phyloP scores from a whole-genome alignment of 2,888 invertebrate genomes.

The Ctena decussata region DNA sequence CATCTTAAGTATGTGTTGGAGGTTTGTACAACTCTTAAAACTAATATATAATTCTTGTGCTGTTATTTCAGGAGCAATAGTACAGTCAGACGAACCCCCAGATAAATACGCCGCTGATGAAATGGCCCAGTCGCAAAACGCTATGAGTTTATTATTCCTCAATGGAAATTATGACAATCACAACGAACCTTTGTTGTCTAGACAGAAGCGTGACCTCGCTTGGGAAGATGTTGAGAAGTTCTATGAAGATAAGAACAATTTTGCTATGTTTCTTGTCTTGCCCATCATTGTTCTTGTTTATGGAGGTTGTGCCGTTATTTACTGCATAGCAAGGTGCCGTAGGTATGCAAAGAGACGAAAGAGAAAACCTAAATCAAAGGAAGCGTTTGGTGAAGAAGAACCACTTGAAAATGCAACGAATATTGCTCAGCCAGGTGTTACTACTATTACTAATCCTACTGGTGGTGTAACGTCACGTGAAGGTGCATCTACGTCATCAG shows the following conservation, averaged over 20 bases:
- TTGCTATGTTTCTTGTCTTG: conserved; percentile 74
- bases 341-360: conserved; percentile 67
- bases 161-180: neutral
- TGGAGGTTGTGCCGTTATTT: conserved; percentile 75
- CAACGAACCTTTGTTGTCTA: conserved; percentile 8
- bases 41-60: too few relatives aligned
- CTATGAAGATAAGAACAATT: conserved; percentile 76
- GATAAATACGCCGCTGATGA: neutral
- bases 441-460: conserved; percentile 30
- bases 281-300: conserved; percentile 74
- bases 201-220: conserved; percentile 50
- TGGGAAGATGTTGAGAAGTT: conserved; percentile 71
- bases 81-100: neutral
- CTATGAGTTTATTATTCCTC: neutral
- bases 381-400: conserved; percentile 41
- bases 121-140: neutral
- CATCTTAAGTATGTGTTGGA: too few relatives aligned
- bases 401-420: conserved; percentile 16
- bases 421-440: conserved; percentile 27
- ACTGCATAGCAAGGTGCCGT: conserved; percentile 71
- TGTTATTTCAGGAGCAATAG: neutral
- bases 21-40: too few relatives aligned
- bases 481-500: conserved; percentile 60
- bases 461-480: conserved; percentile 30
- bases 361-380: conserved; percentile 41